These are phyloP conservation scores for Linepithema humile DNA, from an alignment of 1,140 invertebrate genomes.

Conservation along the genomic window DNA sequence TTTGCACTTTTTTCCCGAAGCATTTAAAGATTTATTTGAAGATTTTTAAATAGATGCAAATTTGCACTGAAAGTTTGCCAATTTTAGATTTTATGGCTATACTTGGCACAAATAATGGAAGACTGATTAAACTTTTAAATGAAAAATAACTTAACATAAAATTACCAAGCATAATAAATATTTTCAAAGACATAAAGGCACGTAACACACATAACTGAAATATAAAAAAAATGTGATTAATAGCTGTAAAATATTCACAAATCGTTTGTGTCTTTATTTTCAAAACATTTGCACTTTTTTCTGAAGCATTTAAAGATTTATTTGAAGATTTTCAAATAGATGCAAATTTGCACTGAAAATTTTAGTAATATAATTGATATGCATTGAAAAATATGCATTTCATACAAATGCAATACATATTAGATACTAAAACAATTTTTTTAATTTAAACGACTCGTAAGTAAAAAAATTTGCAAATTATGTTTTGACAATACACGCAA, in stretches of 20 bases:
- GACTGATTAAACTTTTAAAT: conserved; percentile 58
- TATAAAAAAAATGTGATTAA: background rate
- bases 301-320: background rate
- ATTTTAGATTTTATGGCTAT: conserved; percentile 4
- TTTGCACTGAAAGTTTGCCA: background rate
- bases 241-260: no score
- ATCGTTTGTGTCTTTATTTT: no score
- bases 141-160: conserved; percentile 21
- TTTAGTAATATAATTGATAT: background rate
- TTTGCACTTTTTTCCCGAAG: background rate
- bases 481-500: no score
- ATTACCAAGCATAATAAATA: background rate
- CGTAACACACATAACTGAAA: background rate
- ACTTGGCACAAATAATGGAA: background rate
- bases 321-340: background rate
- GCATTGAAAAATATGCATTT: background rate
- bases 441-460: no score
- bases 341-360: background rate
- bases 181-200: background rate
- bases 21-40: background rate
- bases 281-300: background rate
- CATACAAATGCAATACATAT: no score
- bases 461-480: no score
- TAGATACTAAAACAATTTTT: no score
- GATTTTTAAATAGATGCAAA: background rate